Evolutionary conservation across 2,888 invertebrate species (phyloP).

Genomic region (Caenorhabditis sp.): DNA sequence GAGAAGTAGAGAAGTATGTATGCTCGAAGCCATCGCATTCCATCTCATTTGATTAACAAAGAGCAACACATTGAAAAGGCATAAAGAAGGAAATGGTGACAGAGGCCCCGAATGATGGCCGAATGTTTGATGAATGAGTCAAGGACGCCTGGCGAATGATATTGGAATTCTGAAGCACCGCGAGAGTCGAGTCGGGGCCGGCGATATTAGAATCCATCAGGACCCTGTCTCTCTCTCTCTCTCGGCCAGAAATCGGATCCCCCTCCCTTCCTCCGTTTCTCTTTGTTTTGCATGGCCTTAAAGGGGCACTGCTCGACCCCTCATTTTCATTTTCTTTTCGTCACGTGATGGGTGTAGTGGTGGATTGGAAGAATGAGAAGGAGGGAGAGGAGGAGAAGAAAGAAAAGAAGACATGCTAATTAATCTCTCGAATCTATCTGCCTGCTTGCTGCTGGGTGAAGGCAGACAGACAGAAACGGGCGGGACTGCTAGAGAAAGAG

Average conservation of each 20-base stretch:
- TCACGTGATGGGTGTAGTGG: not conserved
- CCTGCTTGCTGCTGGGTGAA: too few relatives aligned
- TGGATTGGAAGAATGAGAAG: too few relatives aligned
- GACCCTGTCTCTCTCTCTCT: constrained; percentile 26
- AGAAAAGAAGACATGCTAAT: too few relatives aligned
- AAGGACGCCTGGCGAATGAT: constrained; percentile 24
- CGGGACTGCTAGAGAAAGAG: too few relatives aligned
- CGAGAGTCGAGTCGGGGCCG: not conserved
- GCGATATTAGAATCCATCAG: constrained; percentile 41
- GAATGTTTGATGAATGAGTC: constrained; percentile 53
- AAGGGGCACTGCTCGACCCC: not conserved
- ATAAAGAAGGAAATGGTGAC: not conserved
- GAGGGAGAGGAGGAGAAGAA: too few relatives aligned
- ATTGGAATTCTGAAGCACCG: constrained; percentile 53
- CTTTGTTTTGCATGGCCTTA: constrained; percentile 31
- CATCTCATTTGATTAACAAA: not conserved
- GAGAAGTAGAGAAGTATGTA: not conserved
- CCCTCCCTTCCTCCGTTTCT: too few relatives aligned
- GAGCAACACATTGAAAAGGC: constrained; percentile 9
- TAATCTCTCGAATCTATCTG: too few relatives aligned
- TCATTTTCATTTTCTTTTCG: not conserved
- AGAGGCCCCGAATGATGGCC: not conserved
- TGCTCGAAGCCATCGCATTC: too few relatives aligned
- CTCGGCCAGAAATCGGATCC: constrained; percentile 13
- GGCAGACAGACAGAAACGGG: too few relatives aligned